Percentiles rank a stretch among this genome's conserved stretches.
Conservation (phyloP, 2,797 vertebrate species). For the Pteronotus mesoamericanus region DNA sequence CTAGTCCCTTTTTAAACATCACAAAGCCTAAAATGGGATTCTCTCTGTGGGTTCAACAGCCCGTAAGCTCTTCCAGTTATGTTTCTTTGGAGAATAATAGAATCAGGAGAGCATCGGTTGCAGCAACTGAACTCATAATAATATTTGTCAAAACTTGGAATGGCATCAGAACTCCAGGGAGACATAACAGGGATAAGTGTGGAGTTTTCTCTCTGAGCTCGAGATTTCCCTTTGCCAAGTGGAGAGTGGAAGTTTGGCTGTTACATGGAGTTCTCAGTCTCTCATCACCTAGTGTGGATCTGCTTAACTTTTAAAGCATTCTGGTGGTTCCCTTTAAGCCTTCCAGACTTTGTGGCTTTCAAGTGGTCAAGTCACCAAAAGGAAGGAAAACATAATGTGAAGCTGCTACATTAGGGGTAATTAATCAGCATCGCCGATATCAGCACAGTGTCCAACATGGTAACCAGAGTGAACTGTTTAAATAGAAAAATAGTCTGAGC, state of each 20-base stretch:
- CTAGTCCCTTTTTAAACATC: neutral
- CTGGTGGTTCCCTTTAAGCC: neutral
- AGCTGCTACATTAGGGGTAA: neutral
- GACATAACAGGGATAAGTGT: neutral
- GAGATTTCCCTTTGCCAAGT: constrained; percentile 18
- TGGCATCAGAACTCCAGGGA: constrained; percentile 21
- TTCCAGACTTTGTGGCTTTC: neutral
- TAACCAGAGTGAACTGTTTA: neutral
- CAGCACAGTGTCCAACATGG: neutral
- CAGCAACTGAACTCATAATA: neutral
- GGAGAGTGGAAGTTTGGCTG: constrained; percentile 53
- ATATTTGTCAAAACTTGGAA: constrained; percentile 44
- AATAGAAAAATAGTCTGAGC: neutral
- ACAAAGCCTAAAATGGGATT: constrained; percentile 17
- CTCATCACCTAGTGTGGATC: constrained; percentile 29
- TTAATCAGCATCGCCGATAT: neutral
- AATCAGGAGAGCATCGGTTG: neutral
- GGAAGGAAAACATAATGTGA: neutral
- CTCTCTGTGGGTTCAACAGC: neutral
- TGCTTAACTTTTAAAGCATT: constrained; percentile 36
- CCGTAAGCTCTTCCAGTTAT: neutral
- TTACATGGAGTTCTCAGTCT: constrained; percentile 29
- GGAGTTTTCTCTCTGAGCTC: constrained; percentile 22
- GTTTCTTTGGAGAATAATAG: neutral
- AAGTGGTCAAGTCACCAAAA: neutral